phyloP scores from a whole-genome alignment of 2,888 invertebrate genomes.

The Xestia xanthographa region DNA sequence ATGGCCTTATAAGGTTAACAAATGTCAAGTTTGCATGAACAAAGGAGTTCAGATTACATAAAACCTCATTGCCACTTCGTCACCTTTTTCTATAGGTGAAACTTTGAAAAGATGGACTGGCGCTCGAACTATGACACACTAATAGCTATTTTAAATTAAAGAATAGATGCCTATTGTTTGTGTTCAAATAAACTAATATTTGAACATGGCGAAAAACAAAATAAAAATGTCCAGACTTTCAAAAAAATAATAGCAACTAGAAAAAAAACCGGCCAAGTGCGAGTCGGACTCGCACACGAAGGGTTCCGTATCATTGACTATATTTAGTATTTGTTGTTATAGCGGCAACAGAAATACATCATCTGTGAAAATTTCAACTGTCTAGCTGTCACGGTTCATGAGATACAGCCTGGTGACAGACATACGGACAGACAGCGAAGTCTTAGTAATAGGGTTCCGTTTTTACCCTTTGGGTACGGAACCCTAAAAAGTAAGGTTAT shows the following conservation, averaged over 20 bases:
- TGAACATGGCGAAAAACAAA: background rate
- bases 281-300: too few species aligned
- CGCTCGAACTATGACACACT: background rate
- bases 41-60: background rate
- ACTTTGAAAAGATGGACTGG: background rate
- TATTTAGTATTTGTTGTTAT: too few species aligned
- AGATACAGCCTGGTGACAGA: too few species aligned
- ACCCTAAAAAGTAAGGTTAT: background rate
- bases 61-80: background rate
- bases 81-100: conserved; percentile 7
- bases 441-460: too few species aligned
- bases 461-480: too few species aligned
- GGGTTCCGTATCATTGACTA: too few species aligned
- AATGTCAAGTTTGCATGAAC: conserved; percentile 35
- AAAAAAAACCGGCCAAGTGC: too few species aligned
- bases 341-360: too few species aligned
- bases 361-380: too few species aligned
- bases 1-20: conserved; percentile 9
- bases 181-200: background rate
- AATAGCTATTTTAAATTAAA: conserved; percentile 1
- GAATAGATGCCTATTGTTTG: conserved; percentile 5
- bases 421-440: too few species aligned
- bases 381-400: too few species aligned
- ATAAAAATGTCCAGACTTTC: background rate
- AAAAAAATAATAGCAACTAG: background rate